These are phyloP conservation scores for Eristalis pertinax DNA, from an alignment of 2,888 invertebrate genomes.

Conservation along the genomic window DNA sequence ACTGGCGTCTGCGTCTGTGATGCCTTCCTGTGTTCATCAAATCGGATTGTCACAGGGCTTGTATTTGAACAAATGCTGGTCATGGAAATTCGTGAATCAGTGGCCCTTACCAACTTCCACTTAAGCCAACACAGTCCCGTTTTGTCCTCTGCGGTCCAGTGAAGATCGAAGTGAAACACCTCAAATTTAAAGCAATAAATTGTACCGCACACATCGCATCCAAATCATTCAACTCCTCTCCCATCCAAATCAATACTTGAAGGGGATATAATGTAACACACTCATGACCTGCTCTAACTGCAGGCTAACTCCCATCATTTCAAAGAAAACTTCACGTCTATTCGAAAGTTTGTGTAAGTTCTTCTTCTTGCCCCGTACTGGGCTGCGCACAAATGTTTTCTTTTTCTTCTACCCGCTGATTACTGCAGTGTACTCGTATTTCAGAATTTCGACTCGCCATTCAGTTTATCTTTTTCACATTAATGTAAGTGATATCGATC, in stretches of 20 bases:
- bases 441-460: constrained; percentile 19
- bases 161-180: no score
- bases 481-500: constrained; percentile 61
- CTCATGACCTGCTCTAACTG: neutral
- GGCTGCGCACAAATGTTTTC: neutral
- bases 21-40: no score
- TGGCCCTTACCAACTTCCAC: no score
- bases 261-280: neutral
- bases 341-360: neutral
- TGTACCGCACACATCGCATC: no score
- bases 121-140: no score
- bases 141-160: no score
- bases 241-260: neutral
- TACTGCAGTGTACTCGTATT: constrained; percentile 11
- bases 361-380: neutral
- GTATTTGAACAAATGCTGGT: no score
- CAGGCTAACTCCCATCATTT: neutral
- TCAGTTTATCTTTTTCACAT: constrained; percentile 32
- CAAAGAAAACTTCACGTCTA: neutral
- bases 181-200: no score
- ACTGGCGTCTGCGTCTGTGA: no score
- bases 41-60: no score
- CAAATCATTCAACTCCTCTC: neutral
- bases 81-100: no score
- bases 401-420: constrained; percentile 6